Evolutionary conservation across 2,888 invertebrate genomes (phyloP).

Genomic region (Pandemis cinnamomeana): DNA sequence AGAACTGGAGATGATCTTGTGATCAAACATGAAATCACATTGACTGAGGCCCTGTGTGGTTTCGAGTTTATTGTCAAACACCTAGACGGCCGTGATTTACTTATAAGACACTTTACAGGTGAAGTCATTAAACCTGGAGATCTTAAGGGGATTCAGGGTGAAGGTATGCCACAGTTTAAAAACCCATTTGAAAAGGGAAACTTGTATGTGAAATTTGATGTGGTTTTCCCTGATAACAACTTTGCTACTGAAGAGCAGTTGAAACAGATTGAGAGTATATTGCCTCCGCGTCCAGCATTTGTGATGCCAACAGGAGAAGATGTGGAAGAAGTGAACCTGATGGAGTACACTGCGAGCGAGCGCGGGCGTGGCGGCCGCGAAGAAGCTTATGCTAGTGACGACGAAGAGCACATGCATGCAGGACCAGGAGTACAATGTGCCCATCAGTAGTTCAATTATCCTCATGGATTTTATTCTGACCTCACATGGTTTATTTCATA

Average conservation of each 20-base stretch:
- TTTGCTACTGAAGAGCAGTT: constrained; percentile 88
- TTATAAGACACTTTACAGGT: constrained; percentile 91
- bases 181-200: constrained; percentile 95
- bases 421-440: constrained; percentile 91
- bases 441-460: constrained; percentile 87
- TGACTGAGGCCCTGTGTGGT: constrained; percentile 96
- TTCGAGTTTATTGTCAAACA: constrained; percentile 93
- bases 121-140: constrained; percentile 93
- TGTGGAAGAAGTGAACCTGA: constrained; percentile 94
- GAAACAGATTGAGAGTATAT: constrained; percentile 88
- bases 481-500: constrained; percentile 71
- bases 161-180: constrained; percentile 96
- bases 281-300: constrained; percentile 89
- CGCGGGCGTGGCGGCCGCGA: constrained; percentile 81
- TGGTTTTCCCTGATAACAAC: constrained; percentile 92
- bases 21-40: constrained; percentile 89
- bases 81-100: constrained; percentile 93
- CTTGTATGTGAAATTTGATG: constrained; percentile 93
- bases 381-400: constrained; percentile 90
- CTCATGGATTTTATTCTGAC: constrained; percentile 71
- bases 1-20: constrained; percentile 90
- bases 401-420: constrained; percentile 83
- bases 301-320: constrained; percentile 90
- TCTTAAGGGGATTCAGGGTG: constrained; percentile 90
- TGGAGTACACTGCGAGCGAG: constrained; percentile 88